Evolutionary conservation across 2,888 invertebrate genomes (phyloP), one percentile per base, ranked within the genome.

Genomic region (Cybosia mesomella): DNA sequence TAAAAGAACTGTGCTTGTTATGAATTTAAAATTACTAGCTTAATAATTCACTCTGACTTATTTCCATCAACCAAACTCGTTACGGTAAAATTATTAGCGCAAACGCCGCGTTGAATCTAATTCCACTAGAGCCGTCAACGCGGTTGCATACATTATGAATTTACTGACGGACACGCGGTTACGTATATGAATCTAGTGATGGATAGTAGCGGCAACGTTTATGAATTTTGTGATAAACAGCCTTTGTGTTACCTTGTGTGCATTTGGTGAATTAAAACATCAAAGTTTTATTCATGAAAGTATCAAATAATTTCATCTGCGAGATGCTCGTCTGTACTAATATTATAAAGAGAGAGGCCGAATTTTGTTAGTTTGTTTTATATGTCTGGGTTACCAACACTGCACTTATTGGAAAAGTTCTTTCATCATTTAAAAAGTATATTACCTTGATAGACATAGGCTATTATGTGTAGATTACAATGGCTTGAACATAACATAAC

Each of bases 71-170:
- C 67, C 64, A 57, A 72, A 71, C 79, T 80, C 80, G 79, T 81
- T 79, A 83, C 68, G 65, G 73, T 73, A 66, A 79, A 76, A 77
- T 83, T 79, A 83, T 83, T 79, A 82, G 66, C 57, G 73, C 65
- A 73, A 77, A 77, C 70, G 79, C 77, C 80, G 75, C 72, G 72
- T 36, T 64, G 74, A 81, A 83, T 83, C 83, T 82, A 87, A 86
- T 87, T 84, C 76, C 69, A 67, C 70, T 10, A 34, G 15, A 59
- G 70, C 77, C 75, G 82, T 83, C 85, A 80, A 70, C 81, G 53
- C 58, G 67, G 66, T 58, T 53, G 60, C 67, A 39, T 60, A 59
- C 21, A 58, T 66, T 63, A 68, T 68, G 68, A 68, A 59, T 64
- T 55, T 60, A 63, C 39, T 71, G 73, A 72, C 24, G 64, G 68